Evolutionary conservation across 2,113 vertebrate genomes (phyloP).

Genomic region (Megaceryle torquata): DNA sequence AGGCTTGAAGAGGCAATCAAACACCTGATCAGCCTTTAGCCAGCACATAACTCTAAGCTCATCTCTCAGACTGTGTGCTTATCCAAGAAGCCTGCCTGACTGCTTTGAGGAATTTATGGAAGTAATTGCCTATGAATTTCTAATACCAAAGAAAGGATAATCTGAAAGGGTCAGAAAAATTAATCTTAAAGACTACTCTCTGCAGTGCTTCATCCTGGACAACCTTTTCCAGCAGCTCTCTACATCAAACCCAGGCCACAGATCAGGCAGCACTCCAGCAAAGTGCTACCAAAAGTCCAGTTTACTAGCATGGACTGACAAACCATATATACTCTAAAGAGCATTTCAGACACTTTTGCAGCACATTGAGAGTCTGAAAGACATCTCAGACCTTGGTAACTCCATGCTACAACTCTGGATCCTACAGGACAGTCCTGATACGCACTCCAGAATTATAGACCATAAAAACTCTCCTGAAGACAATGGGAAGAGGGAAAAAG

Average conservation of each 20-base stretch:
- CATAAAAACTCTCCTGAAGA: not conserved
- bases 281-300: not conserved
- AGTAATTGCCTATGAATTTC: not conserved
- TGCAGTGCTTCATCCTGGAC: not conserved
- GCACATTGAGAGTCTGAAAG: fast-evolving
- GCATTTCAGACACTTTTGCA: not conserved
- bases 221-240: not conserved
- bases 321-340: not conserved
- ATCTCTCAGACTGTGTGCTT: not conserved
- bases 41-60: not conserved
- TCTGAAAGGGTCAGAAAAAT: not conserved
- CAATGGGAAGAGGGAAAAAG: not conserved
- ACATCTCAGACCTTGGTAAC: not conserved
- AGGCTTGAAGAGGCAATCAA: not conserved
- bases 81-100: not conserved
- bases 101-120: slow-evolving; percentile 22
- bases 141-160: not conserved
- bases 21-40: slow-evolving; percentile 1
- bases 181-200: not conserved
- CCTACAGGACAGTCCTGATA: not conserved
- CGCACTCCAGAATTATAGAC: not conserved
- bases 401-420: not conserved
- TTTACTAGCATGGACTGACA: not conserved
- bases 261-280: not conserved
- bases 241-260: not conserved